Conservation (phyloP, 1,140 invertebrate genomes). For the Drosophila ogumai region DNA sequence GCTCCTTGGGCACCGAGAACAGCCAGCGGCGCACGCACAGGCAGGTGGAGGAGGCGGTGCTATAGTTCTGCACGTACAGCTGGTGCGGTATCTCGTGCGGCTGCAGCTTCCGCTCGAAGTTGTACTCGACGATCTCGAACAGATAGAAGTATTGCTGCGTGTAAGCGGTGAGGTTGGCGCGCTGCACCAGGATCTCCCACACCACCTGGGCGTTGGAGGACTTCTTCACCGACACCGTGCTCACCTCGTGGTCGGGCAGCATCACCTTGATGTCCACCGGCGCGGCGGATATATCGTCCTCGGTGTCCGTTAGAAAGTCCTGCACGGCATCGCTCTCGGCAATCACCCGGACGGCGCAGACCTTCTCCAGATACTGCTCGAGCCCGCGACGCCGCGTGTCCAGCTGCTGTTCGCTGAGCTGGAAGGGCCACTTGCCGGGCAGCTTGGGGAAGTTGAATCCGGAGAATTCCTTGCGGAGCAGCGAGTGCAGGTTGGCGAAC, state of each 20-base stretch:
- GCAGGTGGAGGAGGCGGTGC: slow-evolving; percentile 98
- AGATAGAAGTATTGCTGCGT: slow-evolving; percentile 97
- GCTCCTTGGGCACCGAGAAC: slow-evolving; percentile 92
- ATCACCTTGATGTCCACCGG: slow-evolving; percentile 97
- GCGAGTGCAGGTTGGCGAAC: slow-evolving; percentile 95
- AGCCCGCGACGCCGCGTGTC: slow-evolving; percentile 96
- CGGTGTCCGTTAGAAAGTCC: slow-evolving; percentile 97
- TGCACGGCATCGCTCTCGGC: slow-evolving; percentile 99
- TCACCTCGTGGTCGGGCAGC: slow-evolving; percentile 93
- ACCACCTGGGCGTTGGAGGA: slow-evolving; percentile 96
- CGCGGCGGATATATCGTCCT: slow-evolving; percentile 93
- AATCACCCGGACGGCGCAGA: slow-evolving; percentile 98
- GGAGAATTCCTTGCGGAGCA: slow-evolving; percentile 97
- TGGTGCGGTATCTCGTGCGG: slow-evolving; percentile 98
- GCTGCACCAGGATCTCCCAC: slow-evolving; percentile 94
- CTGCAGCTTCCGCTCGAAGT: slow-evolving; percentile 97
- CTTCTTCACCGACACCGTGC: slow-evolving; percentile 95
- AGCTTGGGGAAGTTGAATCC: slow-evolving; percentile 99
- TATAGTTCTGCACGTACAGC: slow-evolving; percentile 99
- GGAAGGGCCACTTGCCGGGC: slow-evolving; percentile 99
- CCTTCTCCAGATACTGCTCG: slow-evolving; percentile 99
- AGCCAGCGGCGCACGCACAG: slow-evolving; percentile 97
- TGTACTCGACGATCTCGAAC: slow-evolving; percentile 99
- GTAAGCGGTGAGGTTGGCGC: slow-evolving; percentile 92
- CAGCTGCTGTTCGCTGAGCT: slow-evolving; percentile 97